phyloP scores from a whole-genome alignment of 1,140 invertebrate species.

The Zaprionus tsacasi region DNA sequence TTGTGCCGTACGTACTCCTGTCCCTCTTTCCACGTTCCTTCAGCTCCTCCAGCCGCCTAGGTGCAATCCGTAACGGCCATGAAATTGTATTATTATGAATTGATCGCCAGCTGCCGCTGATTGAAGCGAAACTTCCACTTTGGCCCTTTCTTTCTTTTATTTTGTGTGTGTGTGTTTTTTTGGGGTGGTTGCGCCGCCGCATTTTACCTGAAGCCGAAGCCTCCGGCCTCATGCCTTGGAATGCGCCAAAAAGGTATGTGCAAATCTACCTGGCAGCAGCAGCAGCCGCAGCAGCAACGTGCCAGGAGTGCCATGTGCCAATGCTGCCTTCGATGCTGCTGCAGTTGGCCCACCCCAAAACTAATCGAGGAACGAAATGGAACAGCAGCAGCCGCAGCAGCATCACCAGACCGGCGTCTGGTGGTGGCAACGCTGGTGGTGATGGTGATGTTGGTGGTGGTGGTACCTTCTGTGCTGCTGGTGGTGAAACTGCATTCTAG shows the following conservation, averaged over 20 bases:
- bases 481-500: conserved; percentile 66
- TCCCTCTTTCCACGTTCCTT: conserved; percentile 23
- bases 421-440: conserved; percentile 26
- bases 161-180: neutral
- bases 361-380: conserved; percentile 2
- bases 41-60: conserved; percentile 34
- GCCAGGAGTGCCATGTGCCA: conserved; percentile 19
- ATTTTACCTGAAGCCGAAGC: conserved; percentile 61
- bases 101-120: conserved; percentile 31
- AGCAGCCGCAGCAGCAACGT: conserved; percentile 46
- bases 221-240: conserved; percentile 66
- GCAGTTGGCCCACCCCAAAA: conserved; percentile 65
- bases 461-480: conserved; percentile 18
- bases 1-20: conserved; percentile 58
- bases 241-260: conserved; percentile 77
- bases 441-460: conserved; percentile 29
- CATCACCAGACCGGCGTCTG: conserved; percentile 49
- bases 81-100: conserved; percentile 54
- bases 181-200: conserved; percentile 58
- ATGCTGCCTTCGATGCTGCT: neutral
- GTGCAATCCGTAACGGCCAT: conserved; percentile 69
- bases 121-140: conserved; percentile 6
- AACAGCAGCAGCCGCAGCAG: conserved; percentile 30
- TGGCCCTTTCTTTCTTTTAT: too few relatives aligned
- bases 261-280: conserved; percentile 78